Evolutionary conservation across 2,113 vertebrate genomes (phyloP).

Genomic region (Jacana jacana): DNA sequence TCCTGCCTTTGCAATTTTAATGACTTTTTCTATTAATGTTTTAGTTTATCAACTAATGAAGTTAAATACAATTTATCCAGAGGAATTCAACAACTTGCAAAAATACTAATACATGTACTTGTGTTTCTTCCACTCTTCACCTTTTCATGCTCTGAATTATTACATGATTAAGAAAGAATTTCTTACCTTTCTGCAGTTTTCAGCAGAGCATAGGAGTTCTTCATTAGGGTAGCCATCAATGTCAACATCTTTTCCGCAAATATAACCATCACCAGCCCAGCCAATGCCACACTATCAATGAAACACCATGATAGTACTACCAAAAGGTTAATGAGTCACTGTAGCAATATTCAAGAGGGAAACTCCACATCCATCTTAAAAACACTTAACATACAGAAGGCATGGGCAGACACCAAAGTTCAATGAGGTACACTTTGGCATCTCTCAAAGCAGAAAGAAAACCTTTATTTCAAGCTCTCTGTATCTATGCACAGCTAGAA

Average conservation of each 20-base stretch:
- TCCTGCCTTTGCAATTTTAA: not conserved
- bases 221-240: constrained; percentile 93
- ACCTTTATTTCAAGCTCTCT: not conserved
- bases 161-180: not conserved
- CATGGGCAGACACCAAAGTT: not conserved
- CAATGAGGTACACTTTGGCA: not conserved
- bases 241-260: constrained; percentile 93
- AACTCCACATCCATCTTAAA: not conserved
- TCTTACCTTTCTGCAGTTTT: constrained; percentile 87
- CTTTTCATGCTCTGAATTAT: not conserved
- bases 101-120: not conserved
- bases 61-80: not conserved
- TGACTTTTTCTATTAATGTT: not conserved
- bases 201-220: constrained; percentile 81
- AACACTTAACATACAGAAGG: not conserved
- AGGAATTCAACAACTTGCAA: not conserved
- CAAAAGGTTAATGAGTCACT: not conserved
- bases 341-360: not conserved
- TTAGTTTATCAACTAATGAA: not conserved
- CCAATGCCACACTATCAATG: constrained; percentile 87
- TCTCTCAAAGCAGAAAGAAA: not conserved
- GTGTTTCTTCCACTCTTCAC: not conserved
- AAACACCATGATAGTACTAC: not conserved
- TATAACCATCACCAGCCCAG: constrained; percentile 93
- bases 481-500: not conserved